These are phyloP conservation scores for Yponomeuta evonymella DNA, from an alignment of 2,888 invertebrate species.

Conservation along the genomic window DNA sequence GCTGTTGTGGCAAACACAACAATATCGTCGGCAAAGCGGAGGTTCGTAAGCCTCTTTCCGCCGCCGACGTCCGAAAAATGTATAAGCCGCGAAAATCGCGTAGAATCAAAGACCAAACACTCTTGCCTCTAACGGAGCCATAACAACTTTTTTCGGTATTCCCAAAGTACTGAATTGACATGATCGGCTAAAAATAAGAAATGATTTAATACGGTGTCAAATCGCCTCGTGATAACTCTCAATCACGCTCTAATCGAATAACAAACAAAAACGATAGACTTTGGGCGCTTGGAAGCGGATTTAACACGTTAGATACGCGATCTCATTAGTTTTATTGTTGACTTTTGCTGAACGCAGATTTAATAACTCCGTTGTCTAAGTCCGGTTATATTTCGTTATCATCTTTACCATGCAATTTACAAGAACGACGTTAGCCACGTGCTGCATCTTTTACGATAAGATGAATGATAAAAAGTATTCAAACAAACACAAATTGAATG, in stretches of 20 bases:
- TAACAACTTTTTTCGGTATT: conserved; percentile 46
- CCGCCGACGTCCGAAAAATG: neutral
- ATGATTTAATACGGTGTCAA: conserved; percentile 62
- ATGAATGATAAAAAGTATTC: too few relatives aligned
- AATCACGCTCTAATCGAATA: conserved; percentile 68
- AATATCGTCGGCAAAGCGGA: too few relatives aligned
- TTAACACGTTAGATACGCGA: conserved; percentile 52
- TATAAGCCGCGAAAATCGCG: neutral
- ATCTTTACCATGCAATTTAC: neutral
- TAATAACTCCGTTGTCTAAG: neutral
- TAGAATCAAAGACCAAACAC: conserved; percentile 19
- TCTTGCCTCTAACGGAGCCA: conserved; percentile 29
- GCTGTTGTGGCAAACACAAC: too few relatives aligned
- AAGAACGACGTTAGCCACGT: neutral
- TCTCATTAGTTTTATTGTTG: neutral
- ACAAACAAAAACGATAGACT: conserved; percentile 57
- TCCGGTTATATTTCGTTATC: neutral
- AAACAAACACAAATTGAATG: too few relatives aligned
- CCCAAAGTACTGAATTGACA: conserved; percentile 37
- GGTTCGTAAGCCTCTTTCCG: too few relatives aligned
- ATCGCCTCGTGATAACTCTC: conserved; percentile 67
- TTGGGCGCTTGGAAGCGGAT: conserved; percentile 62
- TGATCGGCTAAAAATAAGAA: conserved; percentile 61
- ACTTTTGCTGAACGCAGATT: neutral
- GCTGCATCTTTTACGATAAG: neutral